Conservation (phyloP, 2,113 vertebrate genomes). For the Odocoileus virginianus region DNA sequence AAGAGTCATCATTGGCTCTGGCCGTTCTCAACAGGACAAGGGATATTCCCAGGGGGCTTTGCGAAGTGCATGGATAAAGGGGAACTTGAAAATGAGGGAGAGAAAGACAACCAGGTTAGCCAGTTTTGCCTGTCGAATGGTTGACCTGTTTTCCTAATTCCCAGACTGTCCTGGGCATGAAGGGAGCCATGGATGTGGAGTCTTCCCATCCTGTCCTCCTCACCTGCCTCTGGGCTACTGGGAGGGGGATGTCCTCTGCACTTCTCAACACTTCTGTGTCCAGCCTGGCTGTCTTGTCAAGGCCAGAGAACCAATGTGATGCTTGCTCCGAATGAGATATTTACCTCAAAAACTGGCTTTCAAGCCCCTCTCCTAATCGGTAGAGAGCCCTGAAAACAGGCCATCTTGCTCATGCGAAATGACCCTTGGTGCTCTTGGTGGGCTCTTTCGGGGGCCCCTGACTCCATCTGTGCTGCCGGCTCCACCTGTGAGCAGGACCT, state of each 20-base stretch:
- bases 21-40: neutral
- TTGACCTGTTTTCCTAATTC: neutral
- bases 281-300: neutral
- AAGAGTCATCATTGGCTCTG: neutral
- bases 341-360: neutral
- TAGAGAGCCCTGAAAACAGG: neutral
- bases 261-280: neutral
- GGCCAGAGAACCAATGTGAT: neutral
- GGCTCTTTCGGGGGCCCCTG: neutral
- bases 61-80: neutral
- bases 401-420: neutral
- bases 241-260: accelerated
- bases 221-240: neutral
- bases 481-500: neutral
- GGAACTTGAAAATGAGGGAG: neutral
- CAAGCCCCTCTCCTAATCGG: neutral
- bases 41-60: neutral
- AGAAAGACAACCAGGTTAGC: neutral
- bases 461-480: neutral
- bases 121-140: neutral
- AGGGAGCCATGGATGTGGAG: neutral
- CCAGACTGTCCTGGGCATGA: neutral
- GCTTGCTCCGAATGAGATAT: neutral
- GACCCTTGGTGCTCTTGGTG: neutral
- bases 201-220: neutral